These are phyloP conservation scores for Campylorhamphus procurvoides DNA, from an alignment of 2,113 vertebrate genomes.

Conservation along the genomic window DNA sequence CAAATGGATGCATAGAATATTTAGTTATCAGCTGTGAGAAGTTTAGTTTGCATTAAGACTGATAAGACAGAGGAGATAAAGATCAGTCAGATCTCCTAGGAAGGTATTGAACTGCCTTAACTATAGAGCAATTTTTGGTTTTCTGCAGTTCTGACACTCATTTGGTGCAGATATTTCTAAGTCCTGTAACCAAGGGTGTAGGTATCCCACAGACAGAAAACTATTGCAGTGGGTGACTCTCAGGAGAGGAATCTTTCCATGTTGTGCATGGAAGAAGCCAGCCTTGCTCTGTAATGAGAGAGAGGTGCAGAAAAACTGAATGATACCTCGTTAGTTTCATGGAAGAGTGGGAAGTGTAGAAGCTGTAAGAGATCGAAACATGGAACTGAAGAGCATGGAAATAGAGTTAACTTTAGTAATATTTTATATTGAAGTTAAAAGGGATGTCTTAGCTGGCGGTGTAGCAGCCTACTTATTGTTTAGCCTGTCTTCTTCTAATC, in stretches of 20 bases:
- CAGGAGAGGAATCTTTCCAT: background rate
- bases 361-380: background rate
- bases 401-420: background rate
- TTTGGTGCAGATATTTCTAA: background rate
- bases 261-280: background rate
- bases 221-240: background rate
- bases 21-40: background rate
- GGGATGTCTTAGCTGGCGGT: background rate
- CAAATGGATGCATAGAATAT: background rate
- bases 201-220: background rate
- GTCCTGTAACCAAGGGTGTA: background rate
- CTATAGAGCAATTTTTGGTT: background rate
- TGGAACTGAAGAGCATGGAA: background rate
- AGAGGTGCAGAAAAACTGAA: background rate
- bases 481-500: background rate
- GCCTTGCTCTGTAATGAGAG: background rate
- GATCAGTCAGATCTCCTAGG: background rate
- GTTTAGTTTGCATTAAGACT: background rate
- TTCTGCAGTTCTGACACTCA: background rate
- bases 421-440: background rate
- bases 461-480: background rate
- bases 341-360: background rate
- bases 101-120: background rate
- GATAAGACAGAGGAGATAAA: background rate
- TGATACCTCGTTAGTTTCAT: accelerated